Evolutionary conservation across 2,888 invertebrate genomes (phyloP).

Genomic region (Endomychus coccineus): DNA sequence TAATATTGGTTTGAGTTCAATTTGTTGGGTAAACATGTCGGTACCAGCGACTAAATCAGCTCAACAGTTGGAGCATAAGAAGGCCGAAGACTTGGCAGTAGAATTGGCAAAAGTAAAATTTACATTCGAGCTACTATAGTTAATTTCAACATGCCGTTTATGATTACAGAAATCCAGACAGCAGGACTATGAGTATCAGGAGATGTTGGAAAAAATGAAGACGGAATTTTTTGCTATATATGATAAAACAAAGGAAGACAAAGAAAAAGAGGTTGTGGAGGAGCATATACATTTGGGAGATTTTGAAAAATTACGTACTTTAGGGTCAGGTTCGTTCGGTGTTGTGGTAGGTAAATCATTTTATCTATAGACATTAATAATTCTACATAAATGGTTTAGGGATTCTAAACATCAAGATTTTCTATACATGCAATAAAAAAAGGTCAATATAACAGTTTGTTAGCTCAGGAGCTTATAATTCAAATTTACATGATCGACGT

Average conservation of each 20-base stretch:
- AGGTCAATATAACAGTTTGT: too few relatives aligned
- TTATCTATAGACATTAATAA: slow-evolving; percentile 1
- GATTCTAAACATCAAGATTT: too few relatives aligned
- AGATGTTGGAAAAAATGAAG: slow-evolving; percentile 47
- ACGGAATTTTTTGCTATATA: slow-evolving; percentile 51
- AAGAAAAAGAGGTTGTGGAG: slow-evolving; percentile 22
- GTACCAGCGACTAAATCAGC: too few relatives aligned
- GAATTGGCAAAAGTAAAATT: too few relatives aligned
- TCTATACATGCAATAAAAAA: too few relatives aligned
- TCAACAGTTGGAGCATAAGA: too few relatives aligned
- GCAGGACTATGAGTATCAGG: slow-evolving; percentile 31
- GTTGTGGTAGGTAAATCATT: slow-evolving; percentile 54
- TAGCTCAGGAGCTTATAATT: too few relatives aligned
- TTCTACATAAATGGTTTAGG: slow-evolving; percentile 1
- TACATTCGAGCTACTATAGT: too few relatives aligned
- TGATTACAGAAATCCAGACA: slow-evolving; percentile 26
- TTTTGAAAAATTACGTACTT: slow-evolving; percentile 63
- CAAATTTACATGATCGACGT: too few relatives aligned
- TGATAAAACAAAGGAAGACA: slow-evolving; percentile 34
- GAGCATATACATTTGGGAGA: slow-evolving; percentile 53
- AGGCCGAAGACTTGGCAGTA: too few relatives aligned
- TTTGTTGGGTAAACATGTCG: too few relatives aligned
- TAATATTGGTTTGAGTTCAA: too few relatives aligned
- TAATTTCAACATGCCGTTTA: slow-evolving; percentile 1
- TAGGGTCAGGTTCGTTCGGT: slow-evolving; percentile 91